Base-by-base conservation (phyloP, 2,113 vertebrate genomes). In the Phalacrocorax carbo region DNA sequence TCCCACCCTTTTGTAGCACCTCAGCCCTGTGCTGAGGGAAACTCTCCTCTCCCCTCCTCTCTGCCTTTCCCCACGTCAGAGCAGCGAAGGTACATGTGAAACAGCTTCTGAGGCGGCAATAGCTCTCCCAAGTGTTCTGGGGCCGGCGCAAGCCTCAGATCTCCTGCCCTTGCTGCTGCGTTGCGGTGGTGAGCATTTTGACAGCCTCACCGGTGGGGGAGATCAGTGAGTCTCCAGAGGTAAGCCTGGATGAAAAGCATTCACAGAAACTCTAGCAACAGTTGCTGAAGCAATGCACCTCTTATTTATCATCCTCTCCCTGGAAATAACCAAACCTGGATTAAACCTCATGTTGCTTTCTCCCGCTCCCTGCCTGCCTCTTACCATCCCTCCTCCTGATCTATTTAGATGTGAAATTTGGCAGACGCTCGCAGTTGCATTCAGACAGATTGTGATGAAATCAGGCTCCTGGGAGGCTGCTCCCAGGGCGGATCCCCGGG, bases 141-240 rank as follows among this genome's bases (percentile, higher is more conserved):
- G 38, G 64, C 32, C 0, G 1, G 6, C 10, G 17, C 55, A 34
- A 11, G 3, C 19, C 57, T 46, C 25, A 29, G 30, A 46, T 55
- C 79, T 70, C 62, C 30, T 60, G 75, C 21, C 40, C 61, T 65
- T 9, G 29, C 34, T 44, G 38, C 71, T 48, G 36, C 1, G 1
- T 17, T 11, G 7, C 19, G 36, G 15, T n/a, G 75, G 18, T 32
- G 40, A 13, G 29, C 0, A 3, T 61, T 65, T 48, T 2, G 10
- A 21, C 17, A 38, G 27, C 46, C 52, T 15, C 11, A 0, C 29
- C 10, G 13, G 25, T 0, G 0, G 44, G 13, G 20, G 42, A 75
- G 15, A 38, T 1, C 1, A 44, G 64, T 5, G 6, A 3, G 0
- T 29, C 42, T 13, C 61, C 30, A 1, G 78, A 79, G 52, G 52